Percentiles rank a stretch among this genome's conserved stretches.
phyloP scores from a whole-genome alignment of 2,797 vertebrate genomes.

The Cryptoprocta ferox region DNA sequence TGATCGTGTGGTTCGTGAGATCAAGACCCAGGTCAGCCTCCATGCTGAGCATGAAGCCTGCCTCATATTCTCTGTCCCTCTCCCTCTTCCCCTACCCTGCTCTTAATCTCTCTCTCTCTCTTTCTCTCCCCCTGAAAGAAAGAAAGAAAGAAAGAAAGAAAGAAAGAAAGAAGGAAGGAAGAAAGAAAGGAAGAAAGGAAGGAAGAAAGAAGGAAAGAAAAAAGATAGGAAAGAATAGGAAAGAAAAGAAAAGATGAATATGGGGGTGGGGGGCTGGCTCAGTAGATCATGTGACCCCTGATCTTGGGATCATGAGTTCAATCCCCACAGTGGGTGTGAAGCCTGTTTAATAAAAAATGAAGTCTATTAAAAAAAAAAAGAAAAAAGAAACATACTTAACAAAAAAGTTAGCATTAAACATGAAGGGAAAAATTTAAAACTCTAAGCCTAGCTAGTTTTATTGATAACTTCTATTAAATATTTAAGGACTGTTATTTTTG shows the following conservation, averaged over 20 bases:
- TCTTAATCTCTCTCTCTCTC: too few relatives aligned
- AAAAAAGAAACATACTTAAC: not conserved
- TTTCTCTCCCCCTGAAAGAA: too few relatives aligned
- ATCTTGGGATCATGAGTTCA: not conserved
- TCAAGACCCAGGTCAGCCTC: too few relatives aligned
- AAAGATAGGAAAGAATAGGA: accelerated
- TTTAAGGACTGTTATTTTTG: not conserved
- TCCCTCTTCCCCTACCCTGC: too few relatives aligned
- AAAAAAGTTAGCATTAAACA: not conserved
- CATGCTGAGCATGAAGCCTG: too few relatives aligned
- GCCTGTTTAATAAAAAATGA: not conserved
- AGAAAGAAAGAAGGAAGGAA: too few relatives aligned
- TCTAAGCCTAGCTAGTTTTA: not conserved
- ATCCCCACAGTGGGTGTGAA: not conserved
- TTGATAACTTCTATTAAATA: not conserved
- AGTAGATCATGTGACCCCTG: not conserved
- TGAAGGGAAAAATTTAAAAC: not conserved
- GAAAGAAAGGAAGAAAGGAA: too few relatives aligned
- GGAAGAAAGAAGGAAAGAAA: too few relatives aligned
- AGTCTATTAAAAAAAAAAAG: not conserved
- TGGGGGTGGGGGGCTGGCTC: not conserved
- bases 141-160: too few relatives aligned
- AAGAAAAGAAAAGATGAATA: not conserved
- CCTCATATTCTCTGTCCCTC: too few relatives aligned
- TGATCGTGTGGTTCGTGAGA: too few relatives aligned